A percentile compares a stretch with the other conserved stretches of the same genome.
These are phyloP conservation scores for Microctonus aethiopoides DNA, from an alignment of 2,888 invertebrate genomes.

Conservation along the genomic window DNA sequence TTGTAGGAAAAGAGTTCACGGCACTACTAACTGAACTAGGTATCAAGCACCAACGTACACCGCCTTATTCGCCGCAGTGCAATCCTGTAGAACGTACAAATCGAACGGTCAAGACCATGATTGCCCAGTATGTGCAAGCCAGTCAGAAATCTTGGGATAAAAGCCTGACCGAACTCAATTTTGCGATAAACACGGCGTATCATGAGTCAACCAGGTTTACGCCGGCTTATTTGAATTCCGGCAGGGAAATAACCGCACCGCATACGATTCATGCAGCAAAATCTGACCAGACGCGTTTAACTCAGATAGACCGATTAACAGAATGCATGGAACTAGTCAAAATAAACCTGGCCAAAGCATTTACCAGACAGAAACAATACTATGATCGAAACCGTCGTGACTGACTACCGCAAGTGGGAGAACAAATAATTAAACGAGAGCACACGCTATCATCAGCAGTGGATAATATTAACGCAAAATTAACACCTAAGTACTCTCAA, in stretches of 20 bases:
- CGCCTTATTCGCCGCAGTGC: not conserved
- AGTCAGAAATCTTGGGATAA: not conserved
- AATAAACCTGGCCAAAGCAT: too few species aligned
- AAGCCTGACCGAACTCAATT: not conserved
- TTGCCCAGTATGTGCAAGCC: not conserved
- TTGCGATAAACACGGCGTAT: not conserved
- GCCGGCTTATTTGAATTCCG: not conserved
- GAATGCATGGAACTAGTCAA: too few species aligned
- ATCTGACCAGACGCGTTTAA: too few species aligned
- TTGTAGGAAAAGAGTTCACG: constrained; percentile 10
- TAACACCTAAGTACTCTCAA: too few species aligned
- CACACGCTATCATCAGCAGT: too few species aligned
- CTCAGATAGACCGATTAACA: too few species aligned
- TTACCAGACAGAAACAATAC: too few species aligned
- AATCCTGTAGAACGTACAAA: not conserved
- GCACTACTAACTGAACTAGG: not conserved
- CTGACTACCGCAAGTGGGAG: too few species aligned
- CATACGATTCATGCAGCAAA: too few species aligned
- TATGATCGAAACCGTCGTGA: too few species aligned
- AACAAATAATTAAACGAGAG: too few species aligned
- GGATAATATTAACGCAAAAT: too few species aligned
- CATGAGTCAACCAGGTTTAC: not conserved
- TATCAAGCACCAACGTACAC: not conserved
- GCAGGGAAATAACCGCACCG: not conserved
- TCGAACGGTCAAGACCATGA: not conserved